Percentiles rank a stretch among this genome's conserved stretches.
Evolutionary conservation across 2,888 invertebrate species (phyloP).

Genomic region (Leptopilina syphax): DNA sequence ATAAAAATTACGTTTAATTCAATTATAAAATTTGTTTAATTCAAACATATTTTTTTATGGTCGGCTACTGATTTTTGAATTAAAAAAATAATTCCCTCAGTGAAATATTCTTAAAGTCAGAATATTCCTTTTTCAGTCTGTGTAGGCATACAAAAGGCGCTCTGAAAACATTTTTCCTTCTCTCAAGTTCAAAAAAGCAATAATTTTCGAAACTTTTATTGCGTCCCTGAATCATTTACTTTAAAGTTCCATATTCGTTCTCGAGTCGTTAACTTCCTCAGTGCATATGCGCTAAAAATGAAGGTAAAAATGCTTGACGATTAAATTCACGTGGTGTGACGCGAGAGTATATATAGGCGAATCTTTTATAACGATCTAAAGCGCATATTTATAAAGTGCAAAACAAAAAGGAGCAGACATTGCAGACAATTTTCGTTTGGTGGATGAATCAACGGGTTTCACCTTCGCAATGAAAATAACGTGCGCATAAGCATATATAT

Average conservation of each 20-base stretch:
- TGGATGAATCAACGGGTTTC: slow-evolving; percentile 21
- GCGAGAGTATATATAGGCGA: neutral
- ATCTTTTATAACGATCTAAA: slow-evolving; percentile 27
- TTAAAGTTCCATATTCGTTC: slow-evolving; percentile 11
- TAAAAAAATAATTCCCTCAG: too few relatives aligned
- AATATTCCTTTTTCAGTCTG: too few relatives aligned
- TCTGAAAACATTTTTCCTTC: neutral
- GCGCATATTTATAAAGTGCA: slow-evolving; percentile 16
- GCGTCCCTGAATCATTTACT: slow-evolving; percentile 16
- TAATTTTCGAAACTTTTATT: neutral
- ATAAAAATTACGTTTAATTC: too few relatives aligned
- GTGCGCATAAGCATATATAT: neutral
- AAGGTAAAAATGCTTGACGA: slow-evolving; percentile 20
- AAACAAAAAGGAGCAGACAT: slow-evolving; percentile 8
- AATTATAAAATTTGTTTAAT: too few relatives aligned
- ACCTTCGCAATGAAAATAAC: slow-evolving; percentile 31
- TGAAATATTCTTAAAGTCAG: too few relatives aligned
- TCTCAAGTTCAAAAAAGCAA: neutral
- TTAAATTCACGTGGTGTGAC: slow-evolving; percentile 29
- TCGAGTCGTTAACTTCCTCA: slow-evolving; percentile 13
- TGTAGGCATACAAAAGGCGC: too few relatives aligned
- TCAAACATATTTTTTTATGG: too few relatives aligned
- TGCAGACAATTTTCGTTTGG: slow-evolving; percentile 33
- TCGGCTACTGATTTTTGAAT: too few relatives aligned
- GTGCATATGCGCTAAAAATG: neutral